These are phyloP conservation scores for Pundamilia nyererei DNA, from an alignment of 2,113 vertebrate genomes.

Conservation along the genomic window DNA sequence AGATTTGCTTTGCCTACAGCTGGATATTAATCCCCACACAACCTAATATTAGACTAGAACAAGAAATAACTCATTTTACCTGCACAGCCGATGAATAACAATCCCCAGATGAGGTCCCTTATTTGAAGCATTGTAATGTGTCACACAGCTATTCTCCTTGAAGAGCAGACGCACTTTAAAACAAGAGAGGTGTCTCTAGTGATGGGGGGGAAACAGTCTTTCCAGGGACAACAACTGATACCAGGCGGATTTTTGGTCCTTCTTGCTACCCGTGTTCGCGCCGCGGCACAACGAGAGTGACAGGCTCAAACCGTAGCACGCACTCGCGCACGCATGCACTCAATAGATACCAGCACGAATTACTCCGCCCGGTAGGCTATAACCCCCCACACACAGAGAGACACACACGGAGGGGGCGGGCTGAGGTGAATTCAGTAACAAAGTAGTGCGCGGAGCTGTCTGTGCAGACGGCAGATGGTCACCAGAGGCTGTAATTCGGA, in stretches of 20 bases:
- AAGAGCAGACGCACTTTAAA: slow-evolving; percentile 42
- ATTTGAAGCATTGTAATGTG: slow-evolving; percentile 84
- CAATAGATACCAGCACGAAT: slow-evolving; percentile 62
- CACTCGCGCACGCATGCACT: slow-evolving; percentile 66
- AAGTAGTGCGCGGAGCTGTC: slow-evolving; percentile 66
- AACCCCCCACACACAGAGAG: neutral
- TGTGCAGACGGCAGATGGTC: slow-evolving; percentile 70
- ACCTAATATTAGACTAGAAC: neutral
- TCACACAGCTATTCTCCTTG: slow-evolving; percentile 69
- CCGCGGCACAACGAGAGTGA: slow-evolving; percentile 86
- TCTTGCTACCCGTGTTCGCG: slow-evolving; percentile 66
- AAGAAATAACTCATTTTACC: slow-evolving; percentile 68
- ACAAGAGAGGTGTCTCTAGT: slow-evolving; percentile 10
- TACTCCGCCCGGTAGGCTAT: slow-evolving; percentile 78
- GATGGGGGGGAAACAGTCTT: neutral
- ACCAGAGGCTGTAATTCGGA: slow-evolving; percentile 55
- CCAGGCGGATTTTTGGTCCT: slow-evolving; percentile 52
- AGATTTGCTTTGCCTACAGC: neutral
- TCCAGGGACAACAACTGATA: slow-evolving; percentile 34
- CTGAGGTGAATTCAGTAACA: slow-evolving; percentile 49
- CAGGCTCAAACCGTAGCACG: slow-evolving; percentile 83
- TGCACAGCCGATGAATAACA: slow-evolving; percentile 83
- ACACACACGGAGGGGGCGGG: slow-evolving; percentile 24
- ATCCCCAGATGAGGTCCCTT: slow-evolving; percentile 82
- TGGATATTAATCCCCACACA: neutral